These are phyloP conservation scores for Salticus scenicus DNA, from an alignment of 2,888 invertebrate genomes.

Conservation along the genomic window DNA sequence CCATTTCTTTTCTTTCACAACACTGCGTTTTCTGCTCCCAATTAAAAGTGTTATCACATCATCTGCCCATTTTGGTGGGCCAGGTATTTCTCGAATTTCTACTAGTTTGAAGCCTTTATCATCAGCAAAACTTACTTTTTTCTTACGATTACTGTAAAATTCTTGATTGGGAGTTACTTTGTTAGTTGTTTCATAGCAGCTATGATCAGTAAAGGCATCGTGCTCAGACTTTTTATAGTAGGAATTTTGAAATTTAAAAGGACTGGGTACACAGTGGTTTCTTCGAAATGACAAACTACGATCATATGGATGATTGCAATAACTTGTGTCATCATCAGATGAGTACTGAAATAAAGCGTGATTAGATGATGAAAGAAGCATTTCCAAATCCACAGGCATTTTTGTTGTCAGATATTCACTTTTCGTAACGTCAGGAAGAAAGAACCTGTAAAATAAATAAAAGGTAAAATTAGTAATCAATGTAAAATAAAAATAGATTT, in stretches of 20 bases:
- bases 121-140: slow-evolving; percentile 59
- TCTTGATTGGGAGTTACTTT: neutral
- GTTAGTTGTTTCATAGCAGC: neutral
- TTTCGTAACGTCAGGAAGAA: neutral
- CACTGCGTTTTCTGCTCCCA: neutral
- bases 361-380: slow-evolving; percentile 37
- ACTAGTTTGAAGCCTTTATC: slow-evolving; percentile 50
- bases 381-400: slow-evolving; percentile 62
- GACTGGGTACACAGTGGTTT: slow-evolving; percentile 8
- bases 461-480: too few species aligned
- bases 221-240: neutral
- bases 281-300: neutral
- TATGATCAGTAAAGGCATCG: neutral
- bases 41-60: slow-evolving; percentile 23
- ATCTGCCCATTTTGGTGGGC: slow-evolving; percentile 26
- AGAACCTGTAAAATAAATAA: neutral
- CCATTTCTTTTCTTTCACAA: slow-evolving; percentile 35
- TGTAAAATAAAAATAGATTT: too few species aligned
- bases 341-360: slow-evolving; percentile 15
- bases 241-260: neutral
- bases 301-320: neutral
- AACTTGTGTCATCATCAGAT: slow-evolving; percentile 6
- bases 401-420: neutral
- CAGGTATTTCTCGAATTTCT: slow-evolving; percentile 48
- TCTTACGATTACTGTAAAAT: slow-evolving; percentile 23